A percentile compares a stretch with the other conserved stretches of the same genome.
Evolutionary conservation across 2,888 invertebrate genomes (phyloP).

Genomic region (Thecocarcelia acutangulata): DNA sequence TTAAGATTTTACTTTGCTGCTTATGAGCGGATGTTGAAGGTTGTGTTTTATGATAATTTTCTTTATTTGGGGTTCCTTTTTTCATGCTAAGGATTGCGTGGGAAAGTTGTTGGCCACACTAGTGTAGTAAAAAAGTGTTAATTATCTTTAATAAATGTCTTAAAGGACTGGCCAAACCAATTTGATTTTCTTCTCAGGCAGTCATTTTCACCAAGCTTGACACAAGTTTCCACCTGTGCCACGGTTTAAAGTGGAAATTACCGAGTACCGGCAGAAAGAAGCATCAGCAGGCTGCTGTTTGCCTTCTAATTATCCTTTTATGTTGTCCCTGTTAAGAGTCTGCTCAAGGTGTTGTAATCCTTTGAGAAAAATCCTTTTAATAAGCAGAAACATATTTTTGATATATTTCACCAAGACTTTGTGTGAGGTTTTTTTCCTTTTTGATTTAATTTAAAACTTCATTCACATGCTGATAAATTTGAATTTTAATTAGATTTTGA

Average conservation of each 20-base stretch:
- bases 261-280: conserved; percentile 12
- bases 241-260: conserved; percentile 59
- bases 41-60: conserved; percentile 67
- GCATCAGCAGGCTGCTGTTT: background rate
- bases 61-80: conserved; percentile 71
- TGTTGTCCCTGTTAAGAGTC: too few relatives aligned
- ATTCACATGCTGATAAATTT: conserved; percentile 78
- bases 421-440: conserved; percentile 73
- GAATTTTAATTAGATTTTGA: conserved; percentile 71
- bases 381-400: conserved; percentile 3
- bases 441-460: conserved; percentile 21
- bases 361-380: conserved; percentile 15
- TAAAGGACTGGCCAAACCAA: conserved; percentile 21
- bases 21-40: conserved; percentile 57
- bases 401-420: conserved; percentile 15
- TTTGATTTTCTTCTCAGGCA: conserved; percentile 50
- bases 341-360: background rate
- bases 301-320: too few relatives aligned
- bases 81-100: conserved; percentile 72
- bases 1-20: background rate
- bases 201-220: conserved; percentile 69
- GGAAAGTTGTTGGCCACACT: conserved; percentile 71
- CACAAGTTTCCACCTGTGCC: conserved; percentile 75
- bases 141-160: conserved; percentile 71
- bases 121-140: conserved; percentile 74